A percentile compares a stretch with the other conserved stretches of the same genome.
These are phyloP conservation scores for Regulus satrapa DNA, from an alignment of 2,113 vertebrate genomes.

Conservation along the genomic window DNA sequence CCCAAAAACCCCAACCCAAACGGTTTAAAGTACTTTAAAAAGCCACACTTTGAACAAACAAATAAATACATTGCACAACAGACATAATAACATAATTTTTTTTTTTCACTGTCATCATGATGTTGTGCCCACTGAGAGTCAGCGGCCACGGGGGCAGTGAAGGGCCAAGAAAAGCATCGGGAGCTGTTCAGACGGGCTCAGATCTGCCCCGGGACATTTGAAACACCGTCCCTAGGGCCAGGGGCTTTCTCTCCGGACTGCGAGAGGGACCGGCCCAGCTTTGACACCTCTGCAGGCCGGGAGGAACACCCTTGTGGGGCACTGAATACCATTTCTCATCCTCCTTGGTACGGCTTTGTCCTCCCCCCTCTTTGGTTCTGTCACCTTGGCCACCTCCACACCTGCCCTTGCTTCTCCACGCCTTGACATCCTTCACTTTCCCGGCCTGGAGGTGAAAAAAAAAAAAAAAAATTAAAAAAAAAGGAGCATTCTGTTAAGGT, in stretches of 20 bases:
- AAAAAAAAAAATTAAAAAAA: too few relatives aligned
- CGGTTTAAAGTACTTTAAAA: background rate
- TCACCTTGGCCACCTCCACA: background rate
- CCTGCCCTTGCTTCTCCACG: rapidly evolving
- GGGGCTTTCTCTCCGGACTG: background rate
- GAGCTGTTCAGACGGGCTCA: background rate
- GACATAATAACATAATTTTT: background rate
- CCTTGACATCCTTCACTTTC: background rate
- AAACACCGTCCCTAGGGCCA: background rate
- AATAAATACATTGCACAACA: too few relatives aligned
- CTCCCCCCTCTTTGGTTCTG: background rate
- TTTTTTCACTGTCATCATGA: background rate
- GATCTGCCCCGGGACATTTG: too few relatives aligned
- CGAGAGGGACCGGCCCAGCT: background rate
- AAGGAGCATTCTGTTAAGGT: too few relatives aligned
- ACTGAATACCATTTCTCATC: background rate
- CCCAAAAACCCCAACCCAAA: too few relatives aligned
- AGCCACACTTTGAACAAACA: rapidly evolving
- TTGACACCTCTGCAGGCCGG: background rate
- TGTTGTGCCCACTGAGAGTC: background rate
- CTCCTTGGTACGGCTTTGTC: background rate
- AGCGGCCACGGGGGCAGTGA: background rate
- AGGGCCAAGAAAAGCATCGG: background rate
- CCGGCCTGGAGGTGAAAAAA: too few relatives aligned
- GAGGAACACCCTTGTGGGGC: rapidly evolving